Evolutionary conservation across 2,113 vertebrate species (phyloP).

Genomic region (Pachypanchax playfairii): DNA sequence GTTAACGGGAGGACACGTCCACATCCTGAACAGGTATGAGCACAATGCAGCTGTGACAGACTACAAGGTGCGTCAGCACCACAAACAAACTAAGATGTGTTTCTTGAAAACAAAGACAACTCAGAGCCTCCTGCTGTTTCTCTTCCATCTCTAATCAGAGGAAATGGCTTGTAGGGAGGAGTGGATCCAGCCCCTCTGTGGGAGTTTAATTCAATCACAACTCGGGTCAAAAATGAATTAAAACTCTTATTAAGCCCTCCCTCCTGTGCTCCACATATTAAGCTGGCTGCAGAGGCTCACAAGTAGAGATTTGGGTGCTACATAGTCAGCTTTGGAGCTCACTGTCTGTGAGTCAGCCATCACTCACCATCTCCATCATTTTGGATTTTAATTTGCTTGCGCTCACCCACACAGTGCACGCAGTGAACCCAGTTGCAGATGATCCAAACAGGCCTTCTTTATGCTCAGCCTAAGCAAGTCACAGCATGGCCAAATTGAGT

Average conservation of each 20-base stretch:
- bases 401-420: conserved; percentile 58
- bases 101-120: conserved; percentile 21
- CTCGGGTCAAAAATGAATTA: conserved; percentile 78
- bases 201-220: conserved; percentile 78
- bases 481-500: conserved; percentile 35
- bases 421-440: conserved; percentile 30
- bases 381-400: conserved; percentile 55
- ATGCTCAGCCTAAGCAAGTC: conserved; percentile 25
- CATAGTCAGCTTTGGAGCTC: conserved; percentile 44
- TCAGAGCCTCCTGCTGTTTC: conserved; percentile 49
- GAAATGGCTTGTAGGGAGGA: conserved; percentile 70
- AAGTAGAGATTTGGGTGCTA: conserved; percentile 53
- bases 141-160: conserved; percentile 72
- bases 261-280: conserved; percentile 58
- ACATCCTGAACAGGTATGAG: too few relatives aligned
- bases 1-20: too few relatives aligned
- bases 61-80: background rate
- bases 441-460: conserved; percentile 35
- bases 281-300: conserved; percentile 56
- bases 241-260: conserved; percentile 73
- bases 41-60: too few relatives aligned
- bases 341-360: conserved; percentile 63
- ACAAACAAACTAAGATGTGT: background rate
- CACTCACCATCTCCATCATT: conserved; percentile 59
- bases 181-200: conserved; percentile 73